Percentiles rank a stretch among this genome's conserved stretches.
Conservation (phyloP, 2,113 vertebrate species). For the Vimba vimba region DNA sequence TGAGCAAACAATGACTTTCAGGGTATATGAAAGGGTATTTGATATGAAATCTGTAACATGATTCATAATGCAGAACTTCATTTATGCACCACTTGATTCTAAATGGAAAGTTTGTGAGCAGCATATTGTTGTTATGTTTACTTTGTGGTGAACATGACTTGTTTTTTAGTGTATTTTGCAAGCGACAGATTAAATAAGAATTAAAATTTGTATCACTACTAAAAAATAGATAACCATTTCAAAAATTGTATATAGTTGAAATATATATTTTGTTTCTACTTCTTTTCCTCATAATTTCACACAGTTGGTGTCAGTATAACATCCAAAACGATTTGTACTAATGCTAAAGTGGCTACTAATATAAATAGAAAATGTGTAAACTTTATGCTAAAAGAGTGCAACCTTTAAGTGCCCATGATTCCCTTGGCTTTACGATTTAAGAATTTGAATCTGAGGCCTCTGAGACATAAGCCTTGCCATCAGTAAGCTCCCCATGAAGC, state of each 20-base stretch:
- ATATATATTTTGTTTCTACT: neutral
- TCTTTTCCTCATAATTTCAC: neutral
- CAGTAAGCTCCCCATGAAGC: constrained; percentile 46
- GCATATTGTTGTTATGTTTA: neutral
- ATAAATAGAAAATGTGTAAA: neutral
- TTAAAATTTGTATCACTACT: no score
- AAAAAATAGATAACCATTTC: neutral
- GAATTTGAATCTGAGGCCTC: neutral
- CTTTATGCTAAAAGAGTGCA: neutral
- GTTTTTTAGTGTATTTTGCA: neutral
- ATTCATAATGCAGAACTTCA: neutral
- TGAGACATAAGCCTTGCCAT: constrained; percentile 25
- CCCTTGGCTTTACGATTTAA: neutral
- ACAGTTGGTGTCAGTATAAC: neutral
- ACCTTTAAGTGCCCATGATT: neutral
- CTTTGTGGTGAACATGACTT: neutral
- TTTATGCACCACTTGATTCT: neutral
- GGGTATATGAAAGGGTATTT: neutral
- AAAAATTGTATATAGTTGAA: neutral
- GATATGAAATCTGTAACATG: no score
- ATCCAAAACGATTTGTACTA: neutral
- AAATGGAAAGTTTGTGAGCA: neutral
- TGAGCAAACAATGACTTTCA: neutral
- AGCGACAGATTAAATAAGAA: neutral
- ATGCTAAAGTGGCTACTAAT: neutral